These are phyloP conservation scores for Eubasilissa regina DNA, from an alignment of 1,140 invertebrate genomes.

Conservation along the genomic window DNA sequence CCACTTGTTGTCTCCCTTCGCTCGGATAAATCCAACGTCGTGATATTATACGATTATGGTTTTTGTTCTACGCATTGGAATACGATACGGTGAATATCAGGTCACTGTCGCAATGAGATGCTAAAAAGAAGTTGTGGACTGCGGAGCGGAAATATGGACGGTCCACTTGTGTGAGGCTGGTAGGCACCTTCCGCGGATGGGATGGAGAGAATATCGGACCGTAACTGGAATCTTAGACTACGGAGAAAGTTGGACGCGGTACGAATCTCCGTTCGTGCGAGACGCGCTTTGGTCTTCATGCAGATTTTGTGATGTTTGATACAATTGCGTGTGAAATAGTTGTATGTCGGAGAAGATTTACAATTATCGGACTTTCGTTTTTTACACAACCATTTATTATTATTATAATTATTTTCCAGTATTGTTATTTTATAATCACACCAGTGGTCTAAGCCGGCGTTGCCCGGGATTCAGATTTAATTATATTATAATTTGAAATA, in stretches of 20 bases:
- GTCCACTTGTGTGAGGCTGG: background rate
- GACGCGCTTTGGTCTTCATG: background rate
- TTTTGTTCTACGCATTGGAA: background rate
- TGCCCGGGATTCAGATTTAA: too few species aligned
- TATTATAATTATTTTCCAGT: too few species aligned
- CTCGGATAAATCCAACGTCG: background rate
- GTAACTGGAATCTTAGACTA: constrained; percentile 10
- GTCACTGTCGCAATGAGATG: constrained; percentile 13
- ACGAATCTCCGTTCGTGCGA: constrained; percentile 11
- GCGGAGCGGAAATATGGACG: background rate
- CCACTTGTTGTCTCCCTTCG: background rate
- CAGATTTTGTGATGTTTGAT: background rate
- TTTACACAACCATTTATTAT: background rate
- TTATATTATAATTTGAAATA: too few species aligned
- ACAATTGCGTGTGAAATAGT: background rate
- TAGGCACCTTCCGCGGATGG: background rate
- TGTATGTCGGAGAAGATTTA: background rate
- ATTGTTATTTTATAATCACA: too few species aligned
- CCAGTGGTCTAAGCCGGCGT: too few species aligned
- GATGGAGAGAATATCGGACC: background rate
- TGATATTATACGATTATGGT: background rate
- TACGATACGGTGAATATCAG: background rate
- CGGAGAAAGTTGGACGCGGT: constrained; percentile 24
- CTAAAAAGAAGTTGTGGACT: background rate
- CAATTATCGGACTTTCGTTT: background rate